Base-by-base conservation (phyloP, 2,113 vertebrate species). In the Cairina moschata region DNA sequence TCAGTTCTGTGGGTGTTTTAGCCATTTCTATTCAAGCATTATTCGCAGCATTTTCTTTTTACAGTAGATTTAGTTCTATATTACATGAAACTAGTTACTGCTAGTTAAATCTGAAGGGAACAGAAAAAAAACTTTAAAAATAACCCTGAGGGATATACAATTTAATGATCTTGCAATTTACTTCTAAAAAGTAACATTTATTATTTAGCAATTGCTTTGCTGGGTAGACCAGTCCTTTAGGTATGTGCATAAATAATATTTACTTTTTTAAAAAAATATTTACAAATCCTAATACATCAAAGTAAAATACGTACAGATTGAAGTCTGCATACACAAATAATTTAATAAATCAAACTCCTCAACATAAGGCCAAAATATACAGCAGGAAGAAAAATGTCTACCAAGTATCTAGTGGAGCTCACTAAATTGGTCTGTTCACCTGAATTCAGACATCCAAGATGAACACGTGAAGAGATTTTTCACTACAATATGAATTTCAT, bases 81-180 rank as follows among this genome's bases (percentile, higher is more conserved):
- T 73, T 69, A 97, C 76, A 96, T 38, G 90, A 96, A 95, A 94
- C 91, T 86, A 95, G 85, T 92, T 90, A 96, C 83, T 96, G 71
- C 86, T 96, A 97, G 91, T 88, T 83, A 81, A 95, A 91, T 94
- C 68, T 81, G 77, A 96, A 91, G 94, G 93, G 91, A 88, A 80
- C 46, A 48, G 20, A 55, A 72, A 71, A 40, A 71, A 85, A 80
- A 29, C 72, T 79, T 94, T 93, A 96, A 97, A 96, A 98, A 98
- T 78, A 98, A 98, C 98, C 98, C 98, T 98, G 98, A 98, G 98
- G 98, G 98, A 98, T 95, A 97, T 92, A 96, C 95, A 96, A 95
- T 96, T 98, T 97, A 96, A 97, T 96, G 97, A 97, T 97, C 95
- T 97, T 92, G 96, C 83, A 91, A 94, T 97, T 98, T 97, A 94